Conservation (phyloP, 2,113 vertebrate genomes). For the Nothobranchius furzeri region DNA sequence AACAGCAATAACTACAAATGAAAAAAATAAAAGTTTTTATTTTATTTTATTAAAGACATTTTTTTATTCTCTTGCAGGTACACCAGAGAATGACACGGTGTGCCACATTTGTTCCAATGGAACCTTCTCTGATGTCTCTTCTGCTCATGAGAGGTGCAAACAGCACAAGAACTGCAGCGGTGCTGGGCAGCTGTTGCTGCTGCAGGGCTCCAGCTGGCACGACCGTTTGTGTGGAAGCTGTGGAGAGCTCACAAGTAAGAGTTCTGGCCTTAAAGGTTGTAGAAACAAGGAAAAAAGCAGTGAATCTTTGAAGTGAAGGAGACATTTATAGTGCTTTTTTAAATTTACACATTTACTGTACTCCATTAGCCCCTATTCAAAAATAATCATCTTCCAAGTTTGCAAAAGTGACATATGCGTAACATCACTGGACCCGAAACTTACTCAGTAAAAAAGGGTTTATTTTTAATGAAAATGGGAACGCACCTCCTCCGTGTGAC, state of each 20-base stretch:
- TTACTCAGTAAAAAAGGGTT: no score
- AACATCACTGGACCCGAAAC: no score
- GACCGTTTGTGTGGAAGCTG: constrained; percentile 64
- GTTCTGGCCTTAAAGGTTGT: no score
- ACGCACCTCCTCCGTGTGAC: no score
- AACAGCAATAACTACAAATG: not conserved
- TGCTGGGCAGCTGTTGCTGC: constrained; percentile 9
- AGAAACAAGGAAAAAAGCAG: no score
- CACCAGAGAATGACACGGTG: constrained; percentile 32
- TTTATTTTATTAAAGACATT: not conserved
- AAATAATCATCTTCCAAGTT: no score
- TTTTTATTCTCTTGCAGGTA: constrained; percentile 53
- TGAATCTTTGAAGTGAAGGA: no score
- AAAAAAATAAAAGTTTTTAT: not conserved
- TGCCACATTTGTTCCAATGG: constrained; percentile 47
- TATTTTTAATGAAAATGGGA: no score
- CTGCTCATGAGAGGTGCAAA: constrained; percentile 25
- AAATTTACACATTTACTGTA: no score
- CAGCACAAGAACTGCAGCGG: constrained; percentile 47
- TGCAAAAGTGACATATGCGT: no score
- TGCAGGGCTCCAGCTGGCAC: constrained; percentile 60
- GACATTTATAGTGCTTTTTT: no score
- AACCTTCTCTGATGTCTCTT: constrained; percentile 38
- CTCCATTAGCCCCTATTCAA: no score
- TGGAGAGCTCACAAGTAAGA: constrained; percentile 1